These are phyloP conservation scores for Xenentodon cancila DNA, from an alignment of 2,797 vertebrate genomes.

Conservation along the genomic window DNA sequence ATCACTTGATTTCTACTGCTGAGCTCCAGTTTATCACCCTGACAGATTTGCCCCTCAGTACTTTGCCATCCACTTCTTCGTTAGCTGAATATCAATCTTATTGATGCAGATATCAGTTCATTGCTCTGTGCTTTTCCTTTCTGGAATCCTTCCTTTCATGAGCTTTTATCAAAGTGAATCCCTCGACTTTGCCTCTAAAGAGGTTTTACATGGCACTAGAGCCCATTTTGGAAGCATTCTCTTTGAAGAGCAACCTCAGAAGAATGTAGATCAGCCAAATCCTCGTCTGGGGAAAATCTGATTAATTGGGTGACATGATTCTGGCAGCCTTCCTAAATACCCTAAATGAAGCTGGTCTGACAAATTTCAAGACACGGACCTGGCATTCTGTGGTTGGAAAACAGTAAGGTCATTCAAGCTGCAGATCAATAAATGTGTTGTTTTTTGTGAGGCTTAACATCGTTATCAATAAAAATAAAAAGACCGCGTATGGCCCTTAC, in stretches of 20 bases:
- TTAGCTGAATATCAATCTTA: conserved; percentile 27
- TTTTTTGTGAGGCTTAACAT: conserved; percentile 6
- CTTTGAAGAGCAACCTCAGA: conserved; percentile 49
- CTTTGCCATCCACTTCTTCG: conserved; percentile 11
- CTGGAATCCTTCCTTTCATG: conserved; percentile 44
- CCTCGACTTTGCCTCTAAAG: conserved; percentile 44
- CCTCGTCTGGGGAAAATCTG: conserved; percentile 41
- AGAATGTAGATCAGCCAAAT: conserved; percentile 42
- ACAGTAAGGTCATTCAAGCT: conserved; percentile 6
- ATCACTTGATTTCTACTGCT: not conserved
- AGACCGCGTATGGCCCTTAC: conserved; percentile 1
- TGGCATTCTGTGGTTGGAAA: conserved; percentile 7
- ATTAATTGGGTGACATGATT: conserved; percentile 58
- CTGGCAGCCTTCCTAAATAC: conserved; percentile 48
- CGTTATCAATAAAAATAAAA: too few species aligned
- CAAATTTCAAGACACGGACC: conserved; percentile 17
- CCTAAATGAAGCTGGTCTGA: conserved; percentile 15
- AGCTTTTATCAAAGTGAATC: conserved; percentile 55
- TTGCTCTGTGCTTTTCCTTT: conserved; percentile 15
- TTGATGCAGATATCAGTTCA: conserved; percentile 29
- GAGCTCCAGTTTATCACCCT: not conserved
- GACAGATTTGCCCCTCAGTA: conserved; percentile 33
- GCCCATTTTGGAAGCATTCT: conserved; percentile 34
- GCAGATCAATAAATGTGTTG: conserved; percentile 3
- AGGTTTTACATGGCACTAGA: conserved; percentile 31